Percentiles rank a stretch among this genome's conserved stretches.
phyloP scores from a whole-genome alignment of 37 sponge, comb jelly and placozoan species.

The Bolinopsis microptera region DNA sequence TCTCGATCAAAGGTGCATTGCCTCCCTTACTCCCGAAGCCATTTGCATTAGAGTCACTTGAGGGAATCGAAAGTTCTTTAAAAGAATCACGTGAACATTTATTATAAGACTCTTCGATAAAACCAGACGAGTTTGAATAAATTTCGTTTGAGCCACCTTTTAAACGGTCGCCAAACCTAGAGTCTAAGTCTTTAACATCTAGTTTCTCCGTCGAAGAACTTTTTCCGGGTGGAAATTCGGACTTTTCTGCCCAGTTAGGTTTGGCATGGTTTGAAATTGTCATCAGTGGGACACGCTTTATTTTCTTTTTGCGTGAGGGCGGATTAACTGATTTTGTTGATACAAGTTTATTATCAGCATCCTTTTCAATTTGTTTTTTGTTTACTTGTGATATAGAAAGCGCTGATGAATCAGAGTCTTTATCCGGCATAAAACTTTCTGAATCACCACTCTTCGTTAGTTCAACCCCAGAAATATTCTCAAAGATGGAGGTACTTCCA shows the following conservation, averaged over 20 bases:
- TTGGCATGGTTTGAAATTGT: slow-evolving; percentile 55
- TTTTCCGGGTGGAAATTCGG: neutral
- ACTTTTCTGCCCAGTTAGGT: neutral
- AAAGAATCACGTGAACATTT: neutral
- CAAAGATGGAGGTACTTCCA: neutral
- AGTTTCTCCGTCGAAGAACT: neutral
- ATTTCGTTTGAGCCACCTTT: neutral
- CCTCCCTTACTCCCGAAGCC: neutral
- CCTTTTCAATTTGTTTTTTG: neutral
- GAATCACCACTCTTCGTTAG: neutral
- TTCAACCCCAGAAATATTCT: neutral
- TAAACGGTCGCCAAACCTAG: neutral
- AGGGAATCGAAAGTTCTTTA: neutral
- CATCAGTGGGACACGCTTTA: slow-evolving; percentile 56
- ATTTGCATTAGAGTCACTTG: neutral
- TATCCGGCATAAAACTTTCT: neutral
- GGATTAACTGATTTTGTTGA: neutral
- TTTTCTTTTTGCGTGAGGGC: slow-evolving; percentile 53
- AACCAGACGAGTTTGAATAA: neutral
- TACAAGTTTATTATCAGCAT: no score
- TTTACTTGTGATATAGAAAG: neutral
- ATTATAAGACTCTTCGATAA: neutral
- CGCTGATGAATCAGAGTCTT: neutral
- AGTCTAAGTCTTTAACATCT: neutral
- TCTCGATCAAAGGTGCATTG: neutral